Evolutionary conservation across 2,113 vertebrate species (phyloP).

Genomic region (Heptranchias perlo): DNA sequence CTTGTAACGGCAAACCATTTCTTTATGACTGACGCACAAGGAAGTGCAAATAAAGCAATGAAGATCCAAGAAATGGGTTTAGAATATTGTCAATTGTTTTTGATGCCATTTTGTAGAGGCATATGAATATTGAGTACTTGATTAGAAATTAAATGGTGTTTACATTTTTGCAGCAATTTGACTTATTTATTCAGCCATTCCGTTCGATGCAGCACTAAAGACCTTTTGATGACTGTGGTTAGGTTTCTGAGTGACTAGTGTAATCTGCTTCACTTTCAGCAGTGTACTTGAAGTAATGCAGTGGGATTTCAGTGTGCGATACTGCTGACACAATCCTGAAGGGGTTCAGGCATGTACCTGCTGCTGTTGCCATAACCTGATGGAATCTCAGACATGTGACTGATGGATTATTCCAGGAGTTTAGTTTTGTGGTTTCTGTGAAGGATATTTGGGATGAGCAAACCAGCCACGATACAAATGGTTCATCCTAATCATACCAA

Average conservation of each 20-base stretch:
- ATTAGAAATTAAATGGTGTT: background rate
- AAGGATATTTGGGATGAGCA: conserved; percentile 16
- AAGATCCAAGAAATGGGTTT: background rate
- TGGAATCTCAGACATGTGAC: background rate
- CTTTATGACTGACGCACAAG: background rate
- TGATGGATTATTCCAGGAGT: conserved; percentile 6
- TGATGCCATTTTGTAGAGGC: background rate
- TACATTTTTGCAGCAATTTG: background rate
- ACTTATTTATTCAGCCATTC: background rate
- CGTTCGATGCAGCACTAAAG: background rate
- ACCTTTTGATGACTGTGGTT: background rate
- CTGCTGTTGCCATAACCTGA: background rate
- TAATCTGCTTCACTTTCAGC: conserved; percentile 26
- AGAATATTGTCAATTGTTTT: background rate
- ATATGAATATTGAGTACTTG: background rate
- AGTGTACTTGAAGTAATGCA: background rate
- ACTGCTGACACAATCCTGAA: background rate
- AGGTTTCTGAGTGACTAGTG: background rate
- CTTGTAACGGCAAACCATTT: background rate
- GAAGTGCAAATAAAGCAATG: background rate
- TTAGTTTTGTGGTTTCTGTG: conserved; percentile 21
- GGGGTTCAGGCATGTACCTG: conserved; percentile 2
- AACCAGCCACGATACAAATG: background rate
- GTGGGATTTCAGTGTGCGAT: background rate
- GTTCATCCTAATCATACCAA: background rate